These are phyloP conservation scores for Daubentonia madagascariensis DNA, from an alignment of 2,113 vertebrate genomes.

Conservation along the genomic window DNA sequence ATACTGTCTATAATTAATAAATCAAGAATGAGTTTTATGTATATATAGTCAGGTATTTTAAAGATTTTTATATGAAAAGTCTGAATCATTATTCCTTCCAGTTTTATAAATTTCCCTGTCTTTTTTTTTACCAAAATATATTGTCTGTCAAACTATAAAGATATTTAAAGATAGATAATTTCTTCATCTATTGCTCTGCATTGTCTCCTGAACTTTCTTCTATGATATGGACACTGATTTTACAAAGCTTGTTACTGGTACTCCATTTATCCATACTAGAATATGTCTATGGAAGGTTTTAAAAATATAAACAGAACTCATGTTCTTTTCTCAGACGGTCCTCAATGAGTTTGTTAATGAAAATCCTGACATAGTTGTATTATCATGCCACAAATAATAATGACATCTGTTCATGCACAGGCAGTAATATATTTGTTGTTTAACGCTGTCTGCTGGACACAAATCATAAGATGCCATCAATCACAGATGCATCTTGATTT, in stretches of 20 bases:
- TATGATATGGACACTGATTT: neutral
- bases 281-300: neutral
- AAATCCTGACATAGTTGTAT: neutral
- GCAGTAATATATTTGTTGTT: neutral
- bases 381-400: neutral
- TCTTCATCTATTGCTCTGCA: neutral
- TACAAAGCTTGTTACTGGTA: neutral
- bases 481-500: conserved; percentile 32
- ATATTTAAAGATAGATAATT: neutral
- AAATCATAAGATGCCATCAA: conserved; percentile 10
- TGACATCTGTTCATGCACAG: neutral
- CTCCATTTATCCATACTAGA: neutral
- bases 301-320: neutral
- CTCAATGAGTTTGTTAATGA: neutral
- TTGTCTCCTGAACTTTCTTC: neutral
- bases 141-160: neutral
- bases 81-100: neutral
- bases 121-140: neutral
- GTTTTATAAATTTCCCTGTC: neutral
- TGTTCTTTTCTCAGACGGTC: neutral
- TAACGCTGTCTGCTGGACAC: neutral
- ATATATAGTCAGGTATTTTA: neutral
- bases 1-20: neutral
- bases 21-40: neutral
- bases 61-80: neutral